A percentile compares a stretch with the other conserved stretches of the same genome.
phyloP scores from a whole-genome alignment of 2,888 invertebrate species.

The Hanleya hanleyi region DNA sequence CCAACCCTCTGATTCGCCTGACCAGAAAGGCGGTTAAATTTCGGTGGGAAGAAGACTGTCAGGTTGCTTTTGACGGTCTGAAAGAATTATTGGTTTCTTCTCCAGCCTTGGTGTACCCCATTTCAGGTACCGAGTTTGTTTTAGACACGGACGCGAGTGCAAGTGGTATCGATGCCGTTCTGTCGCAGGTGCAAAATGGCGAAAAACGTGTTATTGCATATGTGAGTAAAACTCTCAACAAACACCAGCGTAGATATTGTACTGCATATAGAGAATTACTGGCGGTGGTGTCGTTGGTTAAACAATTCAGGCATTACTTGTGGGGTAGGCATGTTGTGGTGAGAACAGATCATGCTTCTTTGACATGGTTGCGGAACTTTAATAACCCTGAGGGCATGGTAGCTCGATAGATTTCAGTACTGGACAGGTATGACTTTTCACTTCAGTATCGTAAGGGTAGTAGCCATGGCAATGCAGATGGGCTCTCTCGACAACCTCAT shows the following conservation, averaged over 20 bases:
- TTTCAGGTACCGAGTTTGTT: too few relatives aligned
- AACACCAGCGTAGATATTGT: slow-evolving; percentile 34
- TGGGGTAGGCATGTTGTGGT: slow-evolving; percentile 37
- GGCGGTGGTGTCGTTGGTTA: slow-evolving; percentile 39
- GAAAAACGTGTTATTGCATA: slow-evolving; percentile 42
- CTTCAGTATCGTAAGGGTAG: slow-evolving; percentile 23
- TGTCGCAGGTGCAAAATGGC: slow-evolving; percentile 40
- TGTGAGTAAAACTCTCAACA: slow-evolving; percentile 34
- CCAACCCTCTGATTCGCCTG: slow-evolving; percentile 9
- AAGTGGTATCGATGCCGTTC: slow-evolving; percentile 39
- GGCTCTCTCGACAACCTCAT: slow-evolving; percentile 17
- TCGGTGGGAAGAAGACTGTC: slow-evolving; percentile 29
- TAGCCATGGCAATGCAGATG: slow-evolving; percentile 26
- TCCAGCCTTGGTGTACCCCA: too few relatives aligned
- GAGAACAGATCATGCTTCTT: slow-evolving; percentile 46
- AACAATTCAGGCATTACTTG: slow-evolving; percentile 44
- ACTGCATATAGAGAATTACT: slow-evolving; percentile 35
- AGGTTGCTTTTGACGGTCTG: too few relatives aligned
- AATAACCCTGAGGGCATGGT: slow-evolving; percentile 33
- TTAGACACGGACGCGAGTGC: too few relatives aligned
- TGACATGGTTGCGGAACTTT: slow-evolving; percentile 35
- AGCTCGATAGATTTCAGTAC: slow-evolving; percentile 29
- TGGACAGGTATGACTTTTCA: slow-evolving; percentile 25
- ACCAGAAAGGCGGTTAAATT: slow-evolving; percentile 25
- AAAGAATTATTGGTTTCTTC: too few relatives aligned